Base-by-base conservation (phyloP, 2,888 invertebrate species). In the Pedicia rivosa region DNA sequence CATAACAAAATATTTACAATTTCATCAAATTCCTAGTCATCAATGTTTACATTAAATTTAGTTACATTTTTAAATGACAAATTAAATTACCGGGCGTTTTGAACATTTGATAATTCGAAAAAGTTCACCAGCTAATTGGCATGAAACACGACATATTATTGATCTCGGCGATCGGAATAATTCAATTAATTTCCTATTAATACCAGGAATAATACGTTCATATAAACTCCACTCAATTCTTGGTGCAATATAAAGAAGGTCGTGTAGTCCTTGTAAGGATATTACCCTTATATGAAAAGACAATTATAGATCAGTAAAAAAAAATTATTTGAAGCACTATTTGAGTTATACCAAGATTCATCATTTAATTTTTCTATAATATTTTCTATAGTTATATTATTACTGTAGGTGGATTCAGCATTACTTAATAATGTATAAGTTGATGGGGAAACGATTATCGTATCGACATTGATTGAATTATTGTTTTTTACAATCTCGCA, bases 1-100 rank as follows among this genome's bases (percentile, higher is more conserved):
- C 59, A 62, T 32, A 76, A 55, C 35, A 75, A 56, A 25, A 64
- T 59, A 44, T 65, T 64, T 1, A 67, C 65, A 31, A 71, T 64
- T 43, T 67, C 66, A 45, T 75, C 74, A 45, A 72, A 63, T 53
- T 74, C n/a, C n/a, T n/a, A n/a, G n/a, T n/a, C n/a, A n/a, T n/a
- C n/a, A n/a, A n/a, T n/a, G n/a, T n/a, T n/a, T n/a, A n/a, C n/a
- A n/a, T n/a, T n/a, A n/a, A n/a, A n/a, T n/a, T n/a, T n/a, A n/a
- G n/a, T n/a, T n/a, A n/a, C n/a, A n/a, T n/a, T n/a, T n/a, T n/a
- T n/a, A n/a, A n/a, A n/a, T n/a, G n/a, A n/a, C n/a, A n/a, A n/a
- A n/a, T n/a, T n/a, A n/a, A n/a, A n/a, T n/a, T n/a, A n/a, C 74
- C 19, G 63, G 63, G 39, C 59, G 50, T 41, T 59, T 50, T 5